Conservation (phyloP, 2,797 vertebrate species). For the Molossus molossus region DNA sequence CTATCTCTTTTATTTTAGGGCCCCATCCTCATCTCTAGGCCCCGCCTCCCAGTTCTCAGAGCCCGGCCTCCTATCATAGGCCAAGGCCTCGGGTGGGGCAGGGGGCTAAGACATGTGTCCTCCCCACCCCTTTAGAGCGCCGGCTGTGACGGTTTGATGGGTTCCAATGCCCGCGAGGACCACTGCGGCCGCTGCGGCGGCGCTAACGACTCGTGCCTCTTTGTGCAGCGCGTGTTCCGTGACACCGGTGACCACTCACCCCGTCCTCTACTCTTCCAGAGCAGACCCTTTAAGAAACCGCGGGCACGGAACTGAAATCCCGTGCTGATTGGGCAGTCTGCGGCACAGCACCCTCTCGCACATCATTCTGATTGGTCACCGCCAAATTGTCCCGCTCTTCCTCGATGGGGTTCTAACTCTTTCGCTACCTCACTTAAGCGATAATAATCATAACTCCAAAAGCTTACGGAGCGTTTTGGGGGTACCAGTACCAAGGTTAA, state of each 20-base stretch:
- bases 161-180: constrained; percentile 84
- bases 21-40: neutral
- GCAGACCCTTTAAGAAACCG: neutral
- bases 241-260: constrained; percentile 88
- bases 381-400: neutral
- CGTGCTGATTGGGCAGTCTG: neutral
- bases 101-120: neutral
- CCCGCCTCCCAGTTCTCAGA: neutral
- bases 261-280: constrained; percentile 58
- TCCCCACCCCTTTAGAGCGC: constrained; percentile 80
- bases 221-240: constrained; percentile 89
- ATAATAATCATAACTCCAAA: neutral
- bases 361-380: neutral
- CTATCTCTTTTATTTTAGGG: neutral
- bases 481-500: neutral
- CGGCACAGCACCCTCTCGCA: neutral
- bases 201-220: constrained; percentile 86
- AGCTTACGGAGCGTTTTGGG: neutral
- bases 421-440: neutral
- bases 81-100: neutral
- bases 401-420: neutral
- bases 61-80: neutral
- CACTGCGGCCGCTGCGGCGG: constrained; percentile 88
- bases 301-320: neutral
- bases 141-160: constrained; percentile 91